Conservation (phyloP, 2,888 invertebrate species). For the Anthrax anthrax region DNA sequence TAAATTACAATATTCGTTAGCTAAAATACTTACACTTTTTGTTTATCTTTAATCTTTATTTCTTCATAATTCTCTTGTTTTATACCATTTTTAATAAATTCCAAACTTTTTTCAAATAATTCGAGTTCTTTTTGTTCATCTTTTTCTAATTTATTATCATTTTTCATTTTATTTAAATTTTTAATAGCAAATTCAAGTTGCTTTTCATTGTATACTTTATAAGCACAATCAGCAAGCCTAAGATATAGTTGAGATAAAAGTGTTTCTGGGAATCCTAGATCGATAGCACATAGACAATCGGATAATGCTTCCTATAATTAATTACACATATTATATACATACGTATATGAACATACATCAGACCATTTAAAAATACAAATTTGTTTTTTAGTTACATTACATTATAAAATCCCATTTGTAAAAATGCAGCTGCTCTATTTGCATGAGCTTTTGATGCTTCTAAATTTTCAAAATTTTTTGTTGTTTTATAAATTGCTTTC, state of each 20-base stretch:
- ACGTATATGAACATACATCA: too few species aligned
- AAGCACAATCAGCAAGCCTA: conserved; percentile 9
- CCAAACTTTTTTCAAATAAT: too few species aligned
- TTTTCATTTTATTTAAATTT: neutral
- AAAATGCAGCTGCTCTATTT: conserved; percentile 27
- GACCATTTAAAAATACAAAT: too few species aligned
- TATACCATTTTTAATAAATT: too few species aligned
- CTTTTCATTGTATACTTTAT: neutral
- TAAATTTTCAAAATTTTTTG: conserved; percentile 13
- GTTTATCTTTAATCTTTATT: neutral
- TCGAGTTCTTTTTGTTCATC: neutral
- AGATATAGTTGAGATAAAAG: conserved; percentile 4
- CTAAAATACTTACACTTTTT: conserved; percentile 6
- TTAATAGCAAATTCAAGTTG: conserved; percentile 4
- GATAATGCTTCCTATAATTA: conserved; percentile 10
- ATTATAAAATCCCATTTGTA: conserved; percentile 23
- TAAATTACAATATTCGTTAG: too few species aligned
- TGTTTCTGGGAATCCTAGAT: conserved; percentile 7
- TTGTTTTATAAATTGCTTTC: conserved; percentile 20
- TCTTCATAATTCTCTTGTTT: too few species aligned
- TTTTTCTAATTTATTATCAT: neutral
- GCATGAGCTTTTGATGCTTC: conserved; percentile 23
- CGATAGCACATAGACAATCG: conserved; percentile 12
- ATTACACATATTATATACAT: neutral
- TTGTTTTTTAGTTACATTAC: conserved; percentile 3